A percentile compares a stretch with the other conserved stretches of the same genome.
Evolutionary conservation across 1,140 invertebrate species (phyloP).

Genomic region (Wasmannia auropunctata): DNA sequence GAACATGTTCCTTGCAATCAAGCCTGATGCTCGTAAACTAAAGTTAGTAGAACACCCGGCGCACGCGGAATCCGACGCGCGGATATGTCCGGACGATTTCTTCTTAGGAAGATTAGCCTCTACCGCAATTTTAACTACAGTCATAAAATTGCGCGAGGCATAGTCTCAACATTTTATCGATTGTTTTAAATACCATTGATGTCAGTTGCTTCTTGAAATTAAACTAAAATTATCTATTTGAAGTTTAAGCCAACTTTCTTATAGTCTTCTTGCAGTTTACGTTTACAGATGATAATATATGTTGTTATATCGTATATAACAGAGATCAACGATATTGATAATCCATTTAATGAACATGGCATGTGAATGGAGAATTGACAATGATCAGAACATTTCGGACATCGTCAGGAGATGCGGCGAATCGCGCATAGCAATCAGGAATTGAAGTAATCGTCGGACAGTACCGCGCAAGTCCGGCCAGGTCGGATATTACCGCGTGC

Average conservation of each 20-base stretch:
- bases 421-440: too few relatives aligned
- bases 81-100: background rate
- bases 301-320: background rate
- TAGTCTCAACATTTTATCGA: background rate
- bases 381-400: background rate
- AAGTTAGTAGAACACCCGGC: conserved; percentile 75
- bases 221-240: background rate
- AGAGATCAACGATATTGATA: background rate
- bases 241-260: background rate
- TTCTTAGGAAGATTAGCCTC: background rate
- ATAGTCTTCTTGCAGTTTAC: background rate
- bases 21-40: conserved; percentile 65
- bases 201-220: background rate
- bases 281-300: background rate
- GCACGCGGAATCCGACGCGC: conserved; percentile 38
- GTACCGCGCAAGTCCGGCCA: too few relatives aligned
- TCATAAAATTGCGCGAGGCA: background rate
- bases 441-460: background rate
- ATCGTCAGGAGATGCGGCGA: background rate
- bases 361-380: background rate
- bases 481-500: conserved; percentile 8
- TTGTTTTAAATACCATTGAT: background rate
- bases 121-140: background rate
- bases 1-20: conserved; percentile 59
- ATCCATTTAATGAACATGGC: background rate